These are phyloP conservation scores for Phortica variegata DNA, from an alignment of 1,140 invertebrate genomes.

Conservation along the genomic window DNA sequence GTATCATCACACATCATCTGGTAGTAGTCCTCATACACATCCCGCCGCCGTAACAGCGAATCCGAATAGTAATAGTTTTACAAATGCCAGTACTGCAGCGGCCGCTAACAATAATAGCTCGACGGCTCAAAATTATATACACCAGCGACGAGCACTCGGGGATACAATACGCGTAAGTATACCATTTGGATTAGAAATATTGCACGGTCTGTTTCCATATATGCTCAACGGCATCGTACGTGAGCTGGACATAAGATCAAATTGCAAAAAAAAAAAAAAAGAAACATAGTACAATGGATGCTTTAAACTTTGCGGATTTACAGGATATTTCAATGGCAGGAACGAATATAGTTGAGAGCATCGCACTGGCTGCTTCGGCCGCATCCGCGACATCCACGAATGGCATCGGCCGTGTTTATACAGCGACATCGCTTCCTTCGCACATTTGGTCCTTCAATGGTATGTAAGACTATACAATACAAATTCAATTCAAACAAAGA, in stretches of 20 bases:
- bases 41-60: slow-evolving; percentile 30
- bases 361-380: slow-evolving; percentile 58
- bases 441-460: slow-evolving; percentile 90
- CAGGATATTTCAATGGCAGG: slow-evolving; percentile 50
- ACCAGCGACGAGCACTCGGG: slow-evolving; percentile 32
- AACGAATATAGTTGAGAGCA: slow-evolving; percentile 55
- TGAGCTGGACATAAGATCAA: no score
- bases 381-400: slow-evolving; percentile 57
- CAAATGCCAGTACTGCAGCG: no score
- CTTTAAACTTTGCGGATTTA: not conserved
- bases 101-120: slow-evolving; percentile 42
- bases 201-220: not conserved
- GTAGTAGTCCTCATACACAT: slow-evolving; percentile 22
- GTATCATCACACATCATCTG: slow-evolving; percentile 6
- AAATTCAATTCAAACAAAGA: no score
- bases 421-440: slow-evolving; percentile 83
- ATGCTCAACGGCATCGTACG: not conserved
- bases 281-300: not conserved
- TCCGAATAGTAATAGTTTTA: slow-evolving; percentile 58
- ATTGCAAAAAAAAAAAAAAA: no score
- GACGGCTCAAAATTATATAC: slow-evolving; percentile 35
- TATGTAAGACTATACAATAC: no score
- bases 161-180: slow-evolving; percentile 42
- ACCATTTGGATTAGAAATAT: not conserved
- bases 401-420: slow-evolving; percentile 75